Conservation (phyloP, 1,140 invertebrate genomes). For the Drosophila melanica region DNA sequence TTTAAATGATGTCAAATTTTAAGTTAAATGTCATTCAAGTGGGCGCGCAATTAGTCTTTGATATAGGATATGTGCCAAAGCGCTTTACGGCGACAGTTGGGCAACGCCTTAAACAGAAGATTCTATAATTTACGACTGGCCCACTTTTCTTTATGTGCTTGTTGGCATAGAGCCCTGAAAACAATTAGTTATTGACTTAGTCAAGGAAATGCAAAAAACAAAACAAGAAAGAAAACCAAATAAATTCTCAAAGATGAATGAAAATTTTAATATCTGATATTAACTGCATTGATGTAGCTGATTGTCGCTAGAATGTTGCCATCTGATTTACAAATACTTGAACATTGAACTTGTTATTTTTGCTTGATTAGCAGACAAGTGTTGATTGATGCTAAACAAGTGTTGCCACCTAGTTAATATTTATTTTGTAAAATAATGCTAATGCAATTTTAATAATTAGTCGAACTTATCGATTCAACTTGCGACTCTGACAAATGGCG, state of each 20-base stretch:
- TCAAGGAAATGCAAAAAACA: neutral
- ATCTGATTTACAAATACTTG: no score
- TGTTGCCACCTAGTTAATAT: neutral
- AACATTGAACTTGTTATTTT: no score
- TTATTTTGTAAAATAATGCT: neutral
- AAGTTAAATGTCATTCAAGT: conserved; percentile 78
- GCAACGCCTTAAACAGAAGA: conserved; percentile 1
- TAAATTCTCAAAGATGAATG: neutral
- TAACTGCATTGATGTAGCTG: no score
- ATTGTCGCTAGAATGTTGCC: neutral
- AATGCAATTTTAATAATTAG: neutral
- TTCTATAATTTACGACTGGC: conserved; percentile 24
- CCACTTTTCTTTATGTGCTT: neutral
- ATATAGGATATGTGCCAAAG: conserved; percentile 48
- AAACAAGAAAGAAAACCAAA: neutral
- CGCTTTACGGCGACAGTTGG: conserved; percentile 33
- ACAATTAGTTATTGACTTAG: neutral
- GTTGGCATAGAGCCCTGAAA: conserved; percentile 10
- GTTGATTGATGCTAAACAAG: neutral
- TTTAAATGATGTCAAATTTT: conserved; percentile 74
- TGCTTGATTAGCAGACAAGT: neutral
- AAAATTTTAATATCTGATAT: no score
- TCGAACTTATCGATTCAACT: no score
- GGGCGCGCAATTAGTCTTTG: conserved; percentile 72
- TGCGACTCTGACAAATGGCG: conserved; percentile 8